phyloP scores from a whole-genome alignment of 2,888 invertebrate species.

The Drosophila setosimentum region DNA sequence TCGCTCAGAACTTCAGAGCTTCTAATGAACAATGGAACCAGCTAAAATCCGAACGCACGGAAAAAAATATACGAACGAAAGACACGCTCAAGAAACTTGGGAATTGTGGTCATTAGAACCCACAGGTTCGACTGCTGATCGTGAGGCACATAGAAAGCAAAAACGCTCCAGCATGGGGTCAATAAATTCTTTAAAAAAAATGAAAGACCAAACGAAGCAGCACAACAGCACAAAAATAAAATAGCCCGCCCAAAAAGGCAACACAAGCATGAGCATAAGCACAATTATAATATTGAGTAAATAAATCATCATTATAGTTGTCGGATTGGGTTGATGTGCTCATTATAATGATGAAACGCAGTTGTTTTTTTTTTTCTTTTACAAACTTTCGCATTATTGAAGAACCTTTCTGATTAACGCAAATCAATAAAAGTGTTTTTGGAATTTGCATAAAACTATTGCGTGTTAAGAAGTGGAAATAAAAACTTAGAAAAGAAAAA shows the following conservation, averaged over 20 bases:
- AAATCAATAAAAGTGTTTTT: conserved; percentile 52
- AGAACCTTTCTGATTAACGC: conserved; percentile 24
- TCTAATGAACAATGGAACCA: conserved; percentile 46
- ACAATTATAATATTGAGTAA: conserved; percentile 65
- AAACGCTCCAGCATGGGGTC: conserved; percentile 66
- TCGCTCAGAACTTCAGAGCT: conserved; percentile 33
- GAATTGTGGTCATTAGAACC: conserved; percentile 70
- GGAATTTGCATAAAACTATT: conserved; percentile 63
- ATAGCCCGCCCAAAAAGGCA: conserved; percentile 40
- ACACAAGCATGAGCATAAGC: conserved; percentile 32
- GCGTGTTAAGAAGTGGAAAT: conserved; percentile 44
- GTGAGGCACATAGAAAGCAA: conserved; percentile 68
- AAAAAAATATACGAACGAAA: conserved; percentile 21
- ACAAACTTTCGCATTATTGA: conserved; percentile 30
- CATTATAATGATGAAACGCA: conserved; percentile 18
- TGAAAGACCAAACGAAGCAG: conserved; percentile 16
- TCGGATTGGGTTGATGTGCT: conserved; percentile 19
- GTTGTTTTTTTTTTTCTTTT: background rate
- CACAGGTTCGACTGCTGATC: conserved; percentile 23
- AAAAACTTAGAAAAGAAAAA: conserved; percentile 26
- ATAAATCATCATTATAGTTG: conserved; percentile 68
- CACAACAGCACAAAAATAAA: conserved; percentile 2
- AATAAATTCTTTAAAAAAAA: conserved; percentile 74
- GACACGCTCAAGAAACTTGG: conserved; percentile 51
- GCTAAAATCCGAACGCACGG: conserved; percentile 6